A percentile compares a stretch with the other conserved stretches of the same genome.
phyloP scores from a whole-genome alignment of 1,140 invertebrate species.

The Drosophila simulans region DNA sequence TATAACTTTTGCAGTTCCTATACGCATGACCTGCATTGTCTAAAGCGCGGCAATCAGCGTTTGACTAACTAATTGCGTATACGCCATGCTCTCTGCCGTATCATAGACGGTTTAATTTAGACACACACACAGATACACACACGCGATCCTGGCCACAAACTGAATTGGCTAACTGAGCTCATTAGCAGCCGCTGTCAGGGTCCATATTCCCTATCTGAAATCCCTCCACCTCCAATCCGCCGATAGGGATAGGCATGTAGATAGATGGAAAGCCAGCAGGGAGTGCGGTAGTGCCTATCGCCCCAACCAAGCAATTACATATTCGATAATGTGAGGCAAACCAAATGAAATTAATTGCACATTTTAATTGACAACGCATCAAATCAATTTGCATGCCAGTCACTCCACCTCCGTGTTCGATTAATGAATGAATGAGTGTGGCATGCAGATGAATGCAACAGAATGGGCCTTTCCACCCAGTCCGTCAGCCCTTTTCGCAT shows the following conservation, averaged over 20 bases:
- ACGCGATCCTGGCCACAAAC: conserved; percentile 59
- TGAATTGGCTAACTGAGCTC: conserved; percentile 77
- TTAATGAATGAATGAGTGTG: conserved; percentile 72
- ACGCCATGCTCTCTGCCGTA: conserved; percentile 57
- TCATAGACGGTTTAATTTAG: conserved; percentile 67
- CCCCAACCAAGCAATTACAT: conserved; percentile 53
- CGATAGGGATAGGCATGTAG: too few species aligned
- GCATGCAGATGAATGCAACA: conserved; percentile 34
- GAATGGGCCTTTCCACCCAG: conserved; percentile 2
- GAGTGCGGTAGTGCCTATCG: background rate
- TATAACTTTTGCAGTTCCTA: background rate
- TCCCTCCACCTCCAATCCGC: background rate
- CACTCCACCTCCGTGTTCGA: conserved; percentile 25
- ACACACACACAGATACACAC: conserved; percentile 11
- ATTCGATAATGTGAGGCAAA: conserved; percentile 67
- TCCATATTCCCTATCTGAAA: conserved; percentile 15
- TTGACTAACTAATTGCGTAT: conserved; percentile 75
- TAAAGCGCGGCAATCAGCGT: conserved; percentile 55
- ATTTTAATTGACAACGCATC: conserved; percentile 82
- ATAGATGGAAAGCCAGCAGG: too few species aligned
- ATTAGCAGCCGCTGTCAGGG: conserved; percentile 57
- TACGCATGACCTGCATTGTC: conserved; percentile 14
- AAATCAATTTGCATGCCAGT: conserved; percentile 75
- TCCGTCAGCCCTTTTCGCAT: conserved; percentile 37
- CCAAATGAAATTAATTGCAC: conserved; percentile 81